These are phyloP conservation scores for Leucozona laternaria DNA, from an alignment of 2,888 invertebrate genomes.

Conservation along the genomic window DNA sequence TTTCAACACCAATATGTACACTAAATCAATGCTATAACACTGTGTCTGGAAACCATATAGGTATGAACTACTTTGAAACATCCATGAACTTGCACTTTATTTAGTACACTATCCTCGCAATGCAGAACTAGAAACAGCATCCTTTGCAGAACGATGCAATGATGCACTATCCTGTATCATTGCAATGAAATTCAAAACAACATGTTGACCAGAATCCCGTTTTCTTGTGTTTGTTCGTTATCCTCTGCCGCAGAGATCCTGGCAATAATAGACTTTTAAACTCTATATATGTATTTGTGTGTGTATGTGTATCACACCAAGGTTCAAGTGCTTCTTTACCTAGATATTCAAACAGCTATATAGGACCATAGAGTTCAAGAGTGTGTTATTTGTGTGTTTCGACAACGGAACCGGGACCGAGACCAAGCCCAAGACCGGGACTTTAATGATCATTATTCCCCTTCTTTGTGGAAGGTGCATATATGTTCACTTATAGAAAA, in stretches of 20 bases:
- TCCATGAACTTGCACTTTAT: conserved; percentile 37
- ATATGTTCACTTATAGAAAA: conserved; percentile 58
- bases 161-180: conserved; percentile 40
- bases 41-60: not conserved
- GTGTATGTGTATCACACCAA: conserved; percentile 5
- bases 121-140: conserved; percentile 9
- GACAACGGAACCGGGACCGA: not conserved
- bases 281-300: conserved; percentile 9
- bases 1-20: too few species aligned
- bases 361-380: conserved; percentile 45
- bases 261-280: conserved; percentile 64
- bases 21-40: too few species aligned
- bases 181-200: conserved; percentile 73
- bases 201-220: conserved; percentile 62
- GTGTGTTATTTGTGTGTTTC: conserved; percentile 46
- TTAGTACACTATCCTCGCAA: conserved; percentile 49
- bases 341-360: not conserved
- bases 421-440: conserved; percentile 9
- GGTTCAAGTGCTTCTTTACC: conserved; percentile 31
- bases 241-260: conserved; percentile 37
- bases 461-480: too few species aligned
- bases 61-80: not conserved
- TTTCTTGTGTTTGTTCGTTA: conserved; percentile 23
- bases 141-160: not conserved
- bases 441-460: conserved; percentile 59